Base-by-base conservation (phyloP, 2,797 vertebrate species). In the Chiloscyllium punctatum region DNA sequence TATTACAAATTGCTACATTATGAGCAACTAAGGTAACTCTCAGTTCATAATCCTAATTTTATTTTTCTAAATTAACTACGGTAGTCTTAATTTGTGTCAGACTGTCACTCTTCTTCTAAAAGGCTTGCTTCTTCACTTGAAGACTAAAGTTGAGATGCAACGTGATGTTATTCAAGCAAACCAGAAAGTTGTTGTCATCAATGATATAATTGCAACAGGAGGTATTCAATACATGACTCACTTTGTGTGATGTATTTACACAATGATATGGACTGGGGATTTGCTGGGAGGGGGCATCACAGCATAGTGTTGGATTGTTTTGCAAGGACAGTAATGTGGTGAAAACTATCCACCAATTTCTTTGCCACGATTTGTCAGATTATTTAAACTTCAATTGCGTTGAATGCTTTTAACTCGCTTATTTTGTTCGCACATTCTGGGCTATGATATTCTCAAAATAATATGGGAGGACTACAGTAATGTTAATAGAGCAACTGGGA, bases 201-300 rank as follows among this genome's bases (percentile, higher is more conserved):
- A 99, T 15, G 99, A 99, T 69, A 96, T 99, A 86, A 97, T 99
- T 87, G 99, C 99, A 0, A 99, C 99, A 0, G 99, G 99, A 97
- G 99, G 99, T 99, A 96, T 98, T 97, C 1, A 37, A 94, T 18
- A 30, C 92, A 7, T 42, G 51, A n/a, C 37, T 68, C 48, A 16
- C n/a, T 42, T 57, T 88, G 30, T 71, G 33, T 30, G 6, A 33
- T 51, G 11, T 57, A 48, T 33, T 95, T 69, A 16, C 23, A 66
- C 48, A 48, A 18, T 51, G n/a, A n/a, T n/a, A n/a, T n/a, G 71
- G 68, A 66, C n/a, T 66, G 37, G 23, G 33, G 42, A 69, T 69
- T 23, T 69, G 66, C 66, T 92, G n/a, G n/a, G 42, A 48, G 9
- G 0, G 4, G 51, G 18, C 7, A 92, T 42, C n/a, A 69, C 9